These are phyloP conservation scores for Pomatorhinus ruficollis DNA, from an alignment of 2,113 vertebrate species.

Conservation along the genomic window DNA sequence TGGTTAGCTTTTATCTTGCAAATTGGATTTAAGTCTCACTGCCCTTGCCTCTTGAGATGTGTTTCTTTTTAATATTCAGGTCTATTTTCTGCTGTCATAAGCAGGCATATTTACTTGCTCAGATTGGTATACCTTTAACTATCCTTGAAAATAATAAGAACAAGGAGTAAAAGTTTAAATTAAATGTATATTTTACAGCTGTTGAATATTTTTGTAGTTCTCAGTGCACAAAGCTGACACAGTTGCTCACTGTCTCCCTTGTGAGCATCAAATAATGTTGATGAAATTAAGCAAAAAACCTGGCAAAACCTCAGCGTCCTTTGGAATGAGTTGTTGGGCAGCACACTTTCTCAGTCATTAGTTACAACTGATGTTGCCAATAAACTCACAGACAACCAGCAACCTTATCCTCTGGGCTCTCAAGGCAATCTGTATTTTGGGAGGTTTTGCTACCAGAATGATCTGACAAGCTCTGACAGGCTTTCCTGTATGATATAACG, in stretches of 20 bases:
- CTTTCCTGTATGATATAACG: background rate
- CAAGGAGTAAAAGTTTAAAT: background rate
- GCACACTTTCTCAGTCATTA: background rate
- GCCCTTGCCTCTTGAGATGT: conserved; percentile 13
- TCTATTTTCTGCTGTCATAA: conserved; percentile 37
- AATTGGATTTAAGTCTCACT: conserved; percentile 38
- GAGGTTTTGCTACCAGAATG: background rate
- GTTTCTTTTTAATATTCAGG: conserved; percentile 36
- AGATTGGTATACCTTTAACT: background rate
- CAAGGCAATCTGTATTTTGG: background rate
- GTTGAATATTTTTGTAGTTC: background rate
- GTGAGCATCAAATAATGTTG: background rate
- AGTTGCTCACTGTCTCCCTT: background rate
- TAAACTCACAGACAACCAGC: background rate
- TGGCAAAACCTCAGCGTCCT: background rate
- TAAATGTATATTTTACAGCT: background rate
- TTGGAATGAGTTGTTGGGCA: background rate
- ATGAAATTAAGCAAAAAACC: background rate
- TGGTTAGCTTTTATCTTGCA: conserved; percentile 51
- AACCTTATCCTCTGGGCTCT: background rate
- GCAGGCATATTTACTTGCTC: background rate
- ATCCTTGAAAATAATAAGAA: background rate
- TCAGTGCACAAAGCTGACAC: background rate
- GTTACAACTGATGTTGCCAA: background rate
- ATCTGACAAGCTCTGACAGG: background rate